phyloP scores from a whole-genome alignment of 2,113 vertebrate genomes.

The Eclectus roratus region DNA sequence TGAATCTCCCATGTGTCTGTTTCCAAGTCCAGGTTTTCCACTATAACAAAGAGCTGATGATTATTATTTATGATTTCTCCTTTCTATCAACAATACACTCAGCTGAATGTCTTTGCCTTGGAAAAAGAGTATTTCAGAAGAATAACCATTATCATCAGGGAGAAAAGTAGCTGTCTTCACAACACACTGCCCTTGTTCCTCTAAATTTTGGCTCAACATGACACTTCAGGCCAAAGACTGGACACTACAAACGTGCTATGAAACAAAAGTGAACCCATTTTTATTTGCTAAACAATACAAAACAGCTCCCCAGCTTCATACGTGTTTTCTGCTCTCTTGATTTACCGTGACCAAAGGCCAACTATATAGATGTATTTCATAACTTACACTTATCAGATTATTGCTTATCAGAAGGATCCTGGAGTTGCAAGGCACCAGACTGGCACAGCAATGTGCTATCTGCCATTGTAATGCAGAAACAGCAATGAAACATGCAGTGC shows the following conservation, averaged over 20 bases:
- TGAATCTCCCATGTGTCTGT: not conserved
- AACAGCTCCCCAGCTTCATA: not conserved
- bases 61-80: not conserved
- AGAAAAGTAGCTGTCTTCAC: not conserved
- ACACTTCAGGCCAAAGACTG: not conserved
- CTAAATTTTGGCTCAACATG: accelerated
- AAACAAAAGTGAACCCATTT: not conserved
- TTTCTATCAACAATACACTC: not conserved
- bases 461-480: accelerated
- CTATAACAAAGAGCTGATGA: not conserved
- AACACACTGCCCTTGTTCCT: not conserved
- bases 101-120: not conserved
- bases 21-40: not conserved
- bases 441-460: not conserved
- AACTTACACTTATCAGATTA: not conserved
- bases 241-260: not conserved
- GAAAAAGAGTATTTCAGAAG: not conserved
- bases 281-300: not conserved
- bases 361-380: not conserved
- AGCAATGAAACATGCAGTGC: not conserved
- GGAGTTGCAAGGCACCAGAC: not conserved
- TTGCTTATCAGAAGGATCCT: not conserved
- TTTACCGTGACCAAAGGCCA: not conserved
- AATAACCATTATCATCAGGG: not conserved
- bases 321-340: not conserved